A percentile compares a stretch with the other conserved stretches of the same genome.
These are phyloP conservation scores for Sphyrna mokarran DNA, from an alignment of 2,113 vertebrate genomes.

Conservation along the genomic window DNA sequence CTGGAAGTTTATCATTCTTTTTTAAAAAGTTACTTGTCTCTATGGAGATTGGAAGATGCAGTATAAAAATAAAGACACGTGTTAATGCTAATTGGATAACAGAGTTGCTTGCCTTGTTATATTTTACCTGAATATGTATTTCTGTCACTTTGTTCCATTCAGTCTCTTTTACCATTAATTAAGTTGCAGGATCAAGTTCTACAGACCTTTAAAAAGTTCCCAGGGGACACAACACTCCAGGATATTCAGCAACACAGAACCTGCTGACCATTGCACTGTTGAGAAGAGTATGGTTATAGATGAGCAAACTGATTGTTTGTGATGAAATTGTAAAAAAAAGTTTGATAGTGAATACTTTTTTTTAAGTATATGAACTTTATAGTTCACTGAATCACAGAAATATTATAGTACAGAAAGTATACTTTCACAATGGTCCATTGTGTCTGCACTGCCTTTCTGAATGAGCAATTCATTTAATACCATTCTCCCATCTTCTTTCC, in stretches of 20 bases:
- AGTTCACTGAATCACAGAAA: neutral
- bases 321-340: neutral
- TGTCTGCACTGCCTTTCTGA: too few species aligned
- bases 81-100: neutral
- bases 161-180: neutral
- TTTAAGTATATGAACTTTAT: neutral
- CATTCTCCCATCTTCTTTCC: too few species aligned
- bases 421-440: too few species aligned
- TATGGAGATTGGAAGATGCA: too few species aligned
- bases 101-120: neutral
- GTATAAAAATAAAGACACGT: neutral
- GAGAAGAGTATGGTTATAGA: neutral
- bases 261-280: neutral
- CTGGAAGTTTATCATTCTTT: too few species aligned
- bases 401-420: too few species aligned
- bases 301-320: neutral
- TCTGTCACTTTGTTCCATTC: neutral
- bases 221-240: neutral
- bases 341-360: neutral
- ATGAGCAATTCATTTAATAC: too few species aligned
- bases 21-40: too few species aligned
- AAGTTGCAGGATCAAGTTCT: neutral
- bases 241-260: neutral
- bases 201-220: neutral
- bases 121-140: neutral